These are phyloP conservation scores for Danio choprae DNA, from an alignment of 2,797 vertebrate genomes.

Conservation along the genomic window DNA sequence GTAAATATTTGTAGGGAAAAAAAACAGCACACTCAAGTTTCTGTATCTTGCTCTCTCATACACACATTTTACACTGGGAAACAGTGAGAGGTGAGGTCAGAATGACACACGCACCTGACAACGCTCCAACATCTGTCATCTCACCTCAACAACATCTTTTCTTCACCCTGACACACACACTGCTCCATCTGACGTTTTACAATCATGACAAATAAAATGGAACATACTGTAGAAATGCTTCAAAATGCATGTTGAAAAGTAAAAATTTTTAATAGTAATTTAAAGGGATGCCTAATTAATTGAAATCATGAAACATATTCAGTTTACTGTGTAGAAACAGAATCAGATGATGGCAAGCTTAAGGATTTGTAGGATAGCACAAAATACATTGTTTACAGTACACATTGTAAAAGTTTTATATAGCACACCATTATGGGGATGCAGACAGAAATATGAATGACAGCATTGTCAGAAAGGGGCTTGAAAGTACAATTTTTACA, in stretches of 20 bases:
- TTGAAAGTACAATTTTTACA: no score
- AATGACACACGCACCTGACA: slow-evolving; percentile 31
- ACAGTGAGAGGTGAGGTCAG: slow-evolving; percentile 31
- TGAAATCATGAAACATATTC: no score
- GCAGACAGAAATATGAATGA: no score
- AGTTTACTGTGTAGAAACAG: no score
- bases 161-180: not conserved
- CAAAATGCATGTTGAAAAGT: not conserved
- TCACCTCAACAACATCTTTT: slow-evolving; percentile 17
- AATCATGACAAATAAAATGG: not conserved
- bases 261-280: not conserved
- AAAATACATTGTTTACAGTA: no score
- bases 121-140: slow-evolving; percentile 22
- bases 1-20: slow-evolving; percentile 37
- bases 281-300: no score
- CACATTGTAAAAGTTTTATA: no score
- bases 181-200: not conserved
- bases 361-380: no score
- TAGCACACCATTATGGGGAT: no score
- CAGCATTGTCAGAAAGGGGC: no score
- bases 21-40: slow-evolving; percentile 13
- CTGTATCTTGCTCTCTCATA: slow-evolving; percentile 1
- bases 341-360: no score
- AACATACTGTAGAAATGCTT: not conserved
- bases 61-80: slow-evolving; percentile 8